Percentiles rank a stretch among this genome's conserved stretches.
Evolutionary conservation across 1,140 invertebrate genomes (phyloP).

Genomic region (Heliconius hewitsoni): DNA sequence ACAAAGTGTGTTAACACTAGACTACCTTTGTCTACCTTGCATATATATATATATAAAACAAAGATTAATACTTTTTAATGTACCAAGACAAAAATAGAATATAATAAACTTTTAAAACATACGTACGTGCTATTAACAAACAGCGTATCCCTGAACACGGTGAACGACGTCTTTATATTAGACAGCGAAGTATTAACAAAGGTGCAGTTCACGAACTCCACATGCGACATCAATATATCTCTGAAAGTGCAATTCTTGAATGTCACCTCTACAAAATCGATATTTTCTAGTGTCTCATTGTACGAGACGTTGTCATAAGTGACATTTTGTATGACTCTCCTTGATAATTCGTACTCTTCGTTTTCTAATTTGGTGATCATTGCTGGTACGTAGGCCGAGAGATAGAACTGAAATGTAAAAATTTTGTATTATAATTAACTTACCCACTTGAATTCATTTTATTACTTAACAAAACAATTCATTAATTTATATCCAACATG

Average conservation of each 20-base stretch:
- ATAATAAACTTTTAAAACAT: background rate
- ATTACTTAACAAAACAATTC: no score
- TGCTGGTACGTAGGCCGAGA: constrained; percentile 66
- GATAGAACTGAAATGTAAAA: constrained; percentile 64
- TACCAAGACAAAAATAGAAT: constrained; percentile 18
- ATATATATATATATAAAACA: no score
- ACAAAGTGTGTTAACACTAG: no score
- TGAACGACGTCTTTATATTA: constrained; percentile 75
- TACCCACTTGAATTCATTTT: no score
- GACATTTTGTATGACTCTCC: constrained; percentile 41
- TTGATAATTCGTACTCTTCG: constrained; percentile 58
- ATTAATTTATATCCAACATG: no score
- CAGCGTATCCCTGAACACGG: constrained; percentile 63
- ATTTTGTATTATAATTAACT: background rate
- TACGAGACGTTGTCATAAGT: constrained; percentile 55
- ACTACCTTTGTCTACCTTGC: no score
- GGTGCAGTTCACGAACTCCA: constrained; percentile 74
- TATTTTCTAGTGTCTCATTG: constrained; percentile 71
- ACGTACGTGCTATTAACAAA: constrained; percentile 78
- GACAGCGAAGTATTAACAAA: constrained; percentile 74
- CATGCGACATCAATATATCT: constrained; percentile 77
- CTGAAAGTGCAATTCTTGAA: constrained; percentile 74
- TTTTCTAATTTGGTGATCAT: constrained; percentile 61
- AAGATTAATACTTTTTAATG: no score
- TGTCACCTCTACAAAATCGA: constrained; percentile 64